phyloP scores from a whole-genome alignment of 2,113 vertebrate species.

The Channa maculata region DNA sequence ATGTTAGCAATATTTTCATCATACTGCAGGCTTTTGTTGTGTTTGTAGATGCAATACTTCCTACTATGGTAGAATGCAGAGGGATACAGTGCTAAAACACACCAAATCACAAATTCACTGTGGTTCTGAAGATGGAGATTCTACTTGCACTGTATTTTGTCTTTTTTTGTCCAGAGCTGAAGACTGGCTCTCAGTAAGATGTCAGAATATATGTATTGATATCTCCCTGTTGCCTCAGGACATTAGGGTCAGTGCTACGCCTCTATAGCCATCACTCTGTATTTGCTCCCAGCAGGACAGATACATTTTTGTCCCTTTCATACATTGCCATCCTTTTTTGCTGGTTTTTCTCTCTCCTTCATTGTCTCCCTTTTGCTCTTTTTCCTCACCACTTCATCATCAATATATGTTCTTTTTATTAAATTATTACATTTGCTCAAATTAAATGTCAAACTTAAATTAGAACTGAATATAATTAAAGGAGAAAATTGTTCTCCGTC shows the following conservation, averaged over 20 bases:
- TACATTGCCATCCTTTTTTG: constrained; percentile 14
- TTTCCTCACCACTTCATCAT: background rate
- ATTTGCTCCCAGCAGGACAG: constrained; percentile 29
- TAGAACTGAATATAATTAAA: constrained; percentile 12
- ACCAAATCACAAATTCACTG: constrained; percentile 1
- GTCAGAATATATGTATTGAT: constrained; percentile 47
- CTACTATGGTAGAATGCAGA: too few relatives aligned
- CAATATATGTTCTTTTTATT: constrained; percentile 2
- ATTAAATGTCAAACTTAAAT: constrained; percentile 29
- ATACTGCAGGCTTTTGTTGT: too few relatives aligned
- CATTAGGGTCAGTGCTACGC: constrained; percentile 26
- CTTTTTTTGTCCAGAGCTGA: constrained; percentile 4
- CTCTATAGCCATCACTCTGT: constrained; percentile 21
- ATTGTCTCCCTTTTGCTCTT: background rate
- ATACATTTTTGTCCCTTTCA: constrained; percentile 10
- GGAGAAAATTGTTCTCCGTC: constrained; percentile 1
- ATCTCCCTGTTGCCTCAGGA: constrained; percentile 40
- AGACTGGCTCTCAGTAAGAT: constrained; percentile 25
- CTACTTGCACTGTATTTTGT: background rate
- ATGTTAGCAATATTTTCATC: too few relatives aligned
- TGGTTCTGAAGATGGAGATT: constrained; percentile 7
- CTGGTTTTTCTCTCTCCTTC: background rate
- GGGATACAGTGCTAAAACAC: too few relatives aligned
- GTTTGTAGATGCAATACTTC: too few relatives aligned
- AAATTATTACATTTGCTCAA: constrained; percentile 1